Evolutionary conservation across 1,140 invertebrate genomes (phyloP).

Genomic region (Lepeophtheirus salmonis): DNA sequence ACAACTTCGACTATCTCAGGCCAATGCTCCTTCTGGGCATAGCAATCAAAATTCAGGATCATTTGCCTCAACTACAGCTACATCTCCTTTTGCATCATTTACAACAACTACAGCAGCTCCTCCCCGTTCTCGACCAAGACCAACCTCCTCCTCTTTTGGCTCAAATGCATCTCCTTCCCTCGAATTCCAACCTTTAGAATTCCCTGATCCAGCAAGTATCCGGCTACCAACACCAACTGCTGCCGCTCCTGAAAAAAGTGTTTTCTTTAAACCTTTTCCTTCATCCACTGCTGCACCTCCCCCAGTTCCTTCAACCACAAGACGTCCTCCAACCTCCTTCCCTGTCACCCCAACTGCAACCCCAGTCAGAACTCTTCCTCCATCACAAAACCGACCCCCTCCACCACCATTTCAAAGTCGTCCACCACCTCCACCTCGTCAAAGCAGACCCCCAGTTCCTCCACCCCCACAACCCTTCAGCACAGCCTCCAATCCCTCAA

Average conservation of each 20-base stretch:
- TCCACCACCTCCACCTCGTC: neutral
- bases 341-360: neutral
- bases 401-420: neutral
- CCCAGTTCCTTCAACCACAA: neutral
- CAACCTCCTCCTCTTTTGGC: neutral
- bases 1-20: neutral
- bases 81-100: neutral
- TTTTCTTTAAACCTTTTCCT: conserved; percentile 15
- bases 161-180: neutral
- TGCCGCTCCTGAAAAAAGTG: conserved; percentile 1
- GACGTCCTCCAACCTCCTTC: neutral
- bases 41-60: neutral
- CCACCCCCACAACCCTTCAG: neutral
- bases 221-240: neutral
- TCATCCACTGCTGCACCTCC: conserved; percentile 6
- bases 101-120: neutral
- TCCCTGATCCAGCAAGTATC: neutral
- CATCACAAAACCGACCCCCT: neutral
- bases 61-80: conserved; percentile 1
- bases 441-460: neutral
- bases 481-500: neutral
- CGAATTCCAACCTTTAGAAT: conserved; percentile 8
- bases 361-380: neutral
- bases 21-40: conserved; percentile 7
- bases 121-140: neutral